Percentiles rank a stretch among this genome's conserved stretches.
Evolutionary conservation across 2,113 vertebrate genomes (phyloP).

Genomic region (Entomyzon cyanotis): DNA sequence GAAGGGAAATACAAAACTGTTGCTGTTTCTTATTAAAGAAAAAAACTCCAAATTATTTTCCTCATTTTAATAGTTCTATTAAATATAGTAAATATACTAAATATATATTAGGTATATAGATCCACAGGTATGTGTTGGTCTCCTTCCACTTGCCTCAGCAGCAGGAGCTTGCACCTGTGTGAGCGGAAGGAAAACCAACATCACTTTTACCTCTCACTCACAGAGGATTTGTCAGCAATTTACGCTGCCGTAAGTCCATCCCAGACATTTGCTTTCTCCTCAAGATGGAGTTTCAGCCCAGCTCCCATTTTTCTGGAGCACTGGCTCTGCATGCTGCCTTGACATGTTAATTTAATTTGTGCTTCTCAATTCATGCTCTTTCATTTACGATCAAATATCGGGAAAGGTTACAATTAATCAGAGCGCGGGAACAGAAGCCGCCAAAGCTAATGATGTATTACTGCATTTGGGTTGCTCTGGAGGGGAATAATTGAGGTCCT

Average conservation of each 20-base stretch:
- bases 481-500: background rate
- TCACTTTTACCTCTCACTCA: background rate
- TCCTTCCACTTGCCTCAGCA: background rate
- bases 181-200: background rate
- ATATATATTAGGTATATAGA: too few relatives aligned
- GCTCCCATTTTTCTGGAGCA: constrained; percentile 16
- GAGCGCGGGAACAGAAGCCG: background rate
- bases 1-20: background rate
- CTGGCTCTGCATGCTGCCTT: constrained; percentile 9
- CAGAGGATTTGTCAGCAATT: background rate
- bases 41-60: background rate
- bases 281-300: background rate
- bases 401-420: constrained; percentile 59
- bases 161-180: background rate
- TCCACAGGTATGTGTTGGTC: accelerated
- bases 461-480: background rate
- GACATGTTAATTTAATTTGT: constrained; percentile 40
- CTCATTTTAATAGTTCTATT: background rate
- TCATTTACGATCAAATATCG: constrained; percentile 15
- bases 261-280: constrained; percentile 24
- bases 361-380: constrained; percentile 10
- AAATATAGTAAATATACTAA: background rate
- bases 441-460: background rate
- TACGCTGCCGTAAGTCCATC: background rate
- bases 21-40: background rate